Conservation (phyloP, 2,113 vertebrate genomes). For the Lampris megalopsis region DNA sequence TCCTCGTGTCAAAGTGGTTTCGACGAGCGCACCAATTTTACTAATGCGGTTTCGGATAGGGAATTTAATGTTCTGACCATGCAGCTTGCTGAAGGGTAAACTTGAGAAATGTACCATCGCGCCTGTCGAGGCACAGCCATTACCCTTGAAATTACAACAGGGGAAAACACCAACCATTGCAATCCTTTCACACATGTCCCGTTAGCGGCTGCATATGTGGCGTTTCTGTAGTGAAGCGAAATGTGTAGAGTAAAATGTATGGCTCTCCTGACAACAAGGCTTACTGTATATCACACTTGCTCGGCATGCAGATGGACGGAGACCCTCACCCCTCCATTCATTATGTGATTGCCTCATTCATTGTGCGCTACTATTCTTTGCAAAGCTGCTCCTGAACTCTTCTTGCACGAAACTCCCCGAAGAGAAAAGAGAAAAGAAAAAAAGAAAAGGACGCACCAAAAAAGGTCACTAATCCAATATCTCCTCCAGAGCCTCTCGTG, state of each 20-base stretch:
- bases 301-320: not conserved
- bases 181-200: not conserved
- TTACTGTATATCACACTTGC: not conserved
- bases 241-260: not conserved
- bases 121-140: not conserved
- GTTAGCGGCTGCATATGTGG: constrained; percentile 26
- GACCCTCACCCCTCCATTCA: constrained; percentile 23
- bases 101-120: constrained; percentile 26
- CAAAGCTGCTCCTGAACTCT: not conserved
- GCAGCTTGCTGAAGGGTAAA: constrained; percentile 51
- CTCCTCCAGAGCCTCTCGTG: constrained; percentile 8
- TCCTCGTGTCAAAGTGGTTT: constrained; percentile 34
- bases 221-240: constrained; percentile 27
- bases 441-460: too few species aligned
- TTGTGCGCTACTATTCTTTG: not conserved
- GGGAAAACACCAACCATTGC: not conserved
- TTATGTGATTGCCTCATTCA: constrained; percentile 5
- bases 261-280: constrained; percentile 12
- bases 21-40: constrained; percentile 54
- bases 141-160: constrained; percentile 5
- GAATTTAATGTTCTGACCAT: constrained; percentile 37
- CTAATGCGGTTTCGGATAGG: constrained; percentile 50
- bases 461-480: not conserved
- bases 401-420: not conserved
- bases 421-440: not conserved